A percentile compares a stretch with the other conserved stretches of the same genome.
Conservation (phyloP, 1,140 invertebrate species). For the Penaeus indicus region DNA sequence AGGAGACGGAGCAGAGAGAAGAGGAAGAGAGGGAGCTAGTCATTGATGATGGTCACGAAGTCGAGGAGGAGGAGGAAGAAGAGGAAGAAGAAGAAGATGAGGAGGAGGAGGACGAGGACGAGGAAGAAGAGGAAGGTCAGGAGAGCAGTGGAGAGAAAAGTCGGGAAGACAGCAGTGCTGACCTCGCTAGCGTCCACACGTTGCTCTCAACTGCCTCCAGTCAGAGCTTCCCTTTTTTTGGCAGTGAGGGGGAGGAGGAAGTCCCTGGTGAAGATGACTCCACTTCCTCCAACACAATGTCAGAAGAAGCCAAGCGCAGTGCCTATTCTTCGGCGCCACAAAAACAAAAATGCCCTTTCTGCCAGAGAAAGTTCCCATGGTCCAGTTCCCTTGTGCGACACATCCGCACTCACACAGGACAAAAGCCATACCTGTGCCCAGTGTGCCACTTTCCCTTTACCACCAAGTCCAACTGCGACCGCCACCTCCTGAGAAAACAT, state of each 20-base stretch:
- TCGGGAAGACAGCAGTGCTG: constrained; percentile 69
- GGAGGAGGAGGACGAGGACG: constrained; percentile 52
- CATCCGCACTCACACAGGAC: constrained; percentile 93
- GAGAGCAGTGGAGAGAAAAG: constrained; percentile 24
- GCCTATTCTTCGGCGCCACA: constrained; percentile 96
- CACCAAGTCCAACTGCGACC: constrained; percentile 96
- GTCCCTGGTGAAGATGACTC: constrained; percentile 68
- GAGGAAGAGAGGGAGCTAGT: constrained; percentile 71
- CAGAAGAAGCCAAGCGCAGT: constrained; percentile 84
- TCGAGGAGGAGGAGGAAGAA: constrained; percentile 66
- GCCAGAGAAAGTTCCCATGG: constrained; percentile 94
- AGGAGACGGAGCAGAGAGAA: constrained; percentile 71
- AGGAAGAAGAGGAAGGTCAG: constrained; percentile 68
- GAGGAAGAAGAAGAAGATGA: constrained; percentile 59
- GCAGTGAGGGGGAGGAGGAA: constrained; percentile 65
- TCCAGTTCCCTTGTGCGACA: constrained; percentile 92
- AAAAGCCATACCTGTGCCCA: constrained; percentile 95
- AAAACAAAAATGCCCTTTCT: constrained; percentile 89
- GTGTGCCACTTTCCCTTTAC: constrained; percentile 93
- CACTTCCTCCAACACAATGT: constrained; percentile 31
- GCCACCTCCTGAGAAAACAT: constrained; percentile 92
- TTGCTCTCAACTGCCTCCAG: constrained; percentile 84
- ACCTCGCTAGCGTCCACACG: constrained; percentile 83
- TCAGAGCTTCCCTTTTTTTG: constrained; percentile 73
- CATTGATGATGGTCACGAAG: constrained; percentile 77